Percentiles rank a stretch among this genome's conserved stretches.
These are phyloP conservation scores for Numenius arquata DNA, from an alignment of 2,113 vertebrate genomes.

Conservation along the genomic window DNA sequence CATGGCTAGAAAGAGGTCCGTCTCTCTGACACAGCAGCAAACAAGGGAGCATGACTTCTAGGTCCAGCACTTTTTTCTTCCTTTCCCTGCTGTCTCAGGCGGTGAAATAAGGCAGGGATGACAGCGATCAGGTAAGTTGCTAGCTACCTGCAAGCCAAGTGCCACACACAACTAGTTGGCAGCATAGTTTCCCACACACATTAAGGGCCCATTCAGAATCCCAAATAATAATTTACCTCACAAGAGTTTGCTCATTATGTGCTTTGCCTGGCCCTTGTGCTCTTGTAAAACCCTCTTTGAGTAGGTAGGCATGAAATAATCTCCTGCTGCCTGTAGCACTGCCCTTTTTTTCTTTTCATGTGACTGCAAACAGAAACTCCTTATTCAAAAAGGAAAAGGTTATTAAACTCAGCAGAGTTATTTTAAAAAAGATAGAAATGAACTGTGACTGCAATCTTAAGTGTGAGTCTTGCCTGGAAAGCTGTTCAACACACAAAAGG, in stretches of 20 bases:
- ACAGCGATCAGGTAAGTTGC: background rate
- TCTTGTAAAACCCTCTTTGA: constrained; percentile 56
- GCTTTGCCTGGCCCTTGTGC: constrained; percentile 19
- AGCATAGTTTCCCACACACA: constrained; percentile 12
- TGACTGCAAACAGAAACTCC: constrained; percentile 68
- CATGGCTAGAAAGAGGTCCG: background rate
- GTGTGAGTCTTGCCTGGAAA: background rate
- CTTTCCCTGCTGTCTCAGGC: background rate
- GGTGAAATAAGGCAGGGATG: background rate
- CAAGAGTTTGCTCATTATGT: constrained; percentile 65
- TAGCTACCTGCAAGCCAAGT: background rate
- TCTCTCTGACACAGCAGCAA: background rate
- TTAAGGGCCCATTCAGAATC: constrained; percentile 54
- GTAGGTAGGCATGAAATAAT: constrained; percentile 64
- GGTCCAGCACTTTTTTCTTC: background rate
- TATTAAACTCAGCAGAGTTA: constrained; percentile 65
- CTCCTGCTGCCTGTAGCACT: constrained; percentile 58
- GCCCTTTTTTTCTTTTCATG: constrained; percentile 55
- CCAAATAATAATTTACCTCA: constrained; percentile 67
- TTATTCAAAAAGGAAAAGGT: constrained; percentile 69
- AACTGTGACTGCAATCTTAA: constrained; percentile 28
- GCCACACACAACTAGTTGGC: background rate
- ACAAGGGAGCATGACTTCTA: background rate
- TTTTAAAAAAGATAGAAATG: constrained; percentile 44
- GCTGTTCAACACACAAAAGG: background rate